Evolutionary conservation across 2,888 invertebrate species (phyloP).

Genomic region (Yponomeuta malinellus): DNA sequence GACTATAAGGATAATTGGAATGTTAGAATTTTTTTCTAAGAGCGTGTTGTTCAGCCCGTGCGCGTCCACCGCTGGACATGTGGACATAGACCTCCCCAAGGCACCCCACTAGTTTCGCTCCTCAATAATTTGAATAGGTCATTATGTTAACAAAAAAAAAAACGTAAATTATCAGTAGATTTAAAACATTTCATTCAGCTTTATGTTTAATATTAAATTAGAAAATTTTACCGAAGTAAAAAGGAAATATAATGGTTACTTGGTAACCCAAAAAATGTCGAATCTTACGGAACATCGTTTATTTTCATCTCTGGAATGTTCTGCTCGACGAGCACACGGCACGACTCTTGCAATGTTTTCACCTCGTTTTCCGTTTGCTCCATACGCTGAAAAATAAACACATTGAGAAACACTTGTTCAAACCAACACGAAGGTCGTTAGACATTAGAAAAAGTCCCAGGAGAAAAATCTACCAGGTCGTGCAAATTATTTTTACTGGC

Average conservation of each 20-base stretch:
- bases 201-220: too few relatives aligned
- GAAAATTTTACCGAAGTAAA: too few relatives aligned
- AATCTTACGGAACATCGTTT: conserved; percentile 56
- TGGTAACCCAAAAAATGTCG: background rate
- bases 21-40: background rate
- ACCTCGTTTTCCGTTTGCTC: conserved; percentile 83
- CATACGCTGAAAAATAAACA: conserved; percentile 68
- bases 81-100: too few relatives aligned
- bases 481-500: background rate
- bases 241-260: too few relatives aligned
- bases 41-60: too few relatives aligned
- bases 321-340: conserved; percentile 75
- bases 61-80: too few relatives aligned
- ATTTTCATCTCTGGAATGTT: conserved; percentile 64
- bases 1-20: background rate
- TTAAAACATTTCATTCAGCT: background rate
- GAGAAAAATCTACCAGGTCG: background rate
- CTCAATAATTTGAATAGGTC: background rate
- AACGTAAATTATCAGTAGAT: background rate
- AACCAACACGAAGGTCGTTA: background rate
- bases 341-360: conserved; percentile 80
- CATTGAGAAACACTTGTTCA: background rate
- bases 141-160: background rate
- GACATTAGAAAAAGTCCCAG: background rate
- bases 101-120: too few relatives aligned